Percentiles rank a stretch among this genome's conserved stretches.
Conservation (phyloP, 2,113 vertebrate genomes). For the Caracal caracal region DNA sequence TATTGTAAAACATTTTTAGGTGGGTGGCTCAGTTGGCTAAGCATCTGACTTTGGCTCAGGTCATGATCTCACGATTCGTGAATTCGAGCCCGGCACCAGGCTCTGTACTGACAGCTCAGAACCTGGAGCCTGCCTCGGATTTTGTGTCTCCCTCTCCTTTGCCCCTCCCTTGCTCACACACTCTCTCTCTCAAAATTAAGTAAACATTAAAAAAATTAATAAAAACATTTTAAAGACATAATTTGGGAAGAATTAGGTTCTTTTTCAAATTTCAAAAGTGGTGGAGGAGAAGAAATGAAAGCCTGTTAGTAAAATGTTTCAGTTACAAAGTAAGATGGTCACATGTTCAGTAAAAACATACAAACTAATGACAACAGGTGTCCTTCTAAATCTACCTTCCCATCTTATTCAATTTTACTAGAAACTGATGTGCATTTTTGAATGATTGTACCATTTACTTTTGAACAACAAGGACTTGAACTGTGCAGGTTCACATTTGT, state of each 20-base stretch:
- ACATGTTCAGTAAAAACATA: background rate
- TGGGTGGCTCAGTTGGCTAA: too few species aligned
- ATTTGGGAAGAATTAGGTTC: background rate
- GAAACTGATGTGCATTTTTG: background rate
- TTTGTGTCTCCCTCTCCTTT: too few species aligned
- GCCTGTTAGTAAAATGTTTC: background rate
- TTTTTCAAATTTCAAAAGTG: background rate
- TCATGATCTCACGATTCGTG: too few species aligned
- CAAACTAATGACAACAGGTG: background rate
- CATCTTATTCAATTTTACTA: background rate
- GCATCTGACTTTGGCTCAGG: too few species aligned
- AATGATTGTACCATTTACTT: background rate
- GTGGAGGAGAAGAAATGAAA: background rate
- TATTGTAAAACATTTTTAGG: background rate
- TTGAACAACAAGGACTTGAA: background rate
- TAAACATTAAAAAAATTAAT: too few species aligned
- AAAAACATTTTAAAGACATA: background rate
- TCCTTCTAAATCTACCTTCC: background rate
- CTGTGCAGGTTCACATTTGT: background rate
- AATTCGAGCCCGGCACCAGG: too few species aligned
- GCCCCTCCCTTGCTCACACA: too few species aligned
- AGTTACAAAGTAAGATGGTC: background rate
- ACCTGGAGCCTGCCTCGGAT: too few species aligned
- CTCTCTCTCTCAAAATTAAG: too few species aligned
- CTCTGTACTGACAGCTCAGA: too few species aligned